A percentile compares a stretch with the other conserved stretches of the same genome.
Evolutionary conservation across 2,888 invertebrate species (phyloP).

Genomic region (Eupithecia subumbrata): DNA sequence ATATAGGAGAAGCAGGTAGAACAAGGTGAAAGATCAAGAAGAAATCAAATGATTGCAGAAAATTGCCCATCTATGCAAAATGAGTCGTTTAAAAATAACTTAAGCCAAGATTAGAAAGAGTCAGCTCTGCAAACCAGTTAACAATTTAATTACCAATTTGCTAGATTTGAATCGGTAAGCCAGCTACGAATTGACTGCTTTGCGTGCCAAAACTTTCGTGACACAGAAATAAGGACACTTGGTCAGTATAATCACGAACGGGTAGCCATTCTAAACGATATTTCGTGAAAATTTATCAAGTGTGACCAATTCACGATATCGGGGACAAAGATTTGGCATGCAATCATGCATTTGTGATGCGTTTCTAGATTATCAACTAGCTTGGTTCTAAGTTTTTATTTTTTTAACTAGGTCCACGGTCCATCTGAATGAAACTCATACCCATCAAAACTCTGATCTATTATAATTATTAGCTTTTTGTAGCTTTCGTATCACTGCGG

Average conservation of each 20-base stretch:
- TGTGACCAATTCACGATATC: slow-evolving; percentile 23
- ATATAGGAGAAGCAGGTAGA: neutral
- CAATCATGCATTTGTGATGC: slow-evolving; percentile 10
- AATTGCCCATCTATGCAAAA: neutral
- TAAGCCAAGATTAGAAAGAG: slow-evolving; percentile 5
- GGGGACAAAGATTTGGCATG: slow-evolving; percentile 32
- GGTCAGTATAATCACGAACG: slow-evolving; percentile 49
- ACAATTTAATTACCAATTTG: slow-evolving; percentile 43
- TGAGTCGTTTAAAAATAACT: neutral
- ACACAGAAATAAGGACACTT: slow-evolving; percentile 50
- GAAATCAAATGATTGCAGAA: neutral
- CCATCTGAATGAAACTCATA: too few species aligned
- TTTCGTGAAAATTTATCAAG: slow-evolving; percentile 36
- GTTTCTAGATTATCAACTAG: neutral
- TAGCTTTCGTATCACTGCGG: too few species aligned
- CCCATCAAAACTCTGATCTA: too few species aligned
- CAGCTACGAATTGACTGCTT: slow-evolving; percentile 23
- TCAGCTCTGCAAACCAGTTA: slow-evolving; percentile 24
- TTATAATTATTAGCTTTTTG: too few species aligned
- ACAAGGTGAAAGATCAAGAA: neutral
- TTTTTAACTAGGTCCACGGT: neutral
- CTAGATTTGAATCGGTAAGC: slow-evolving; percentile 41
- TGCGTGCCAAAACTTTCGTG: slow-evolving; percentile 50
- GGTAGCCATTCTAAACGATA: slow-evolving; percentile 31
- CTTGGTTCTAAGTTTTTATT: neutral